Evolutionary conservation across 1,140 invertebrate species (phyloP), one percentile per base, ranked within the genome.

Genomic region (Glossosoma conforme): DNA sequence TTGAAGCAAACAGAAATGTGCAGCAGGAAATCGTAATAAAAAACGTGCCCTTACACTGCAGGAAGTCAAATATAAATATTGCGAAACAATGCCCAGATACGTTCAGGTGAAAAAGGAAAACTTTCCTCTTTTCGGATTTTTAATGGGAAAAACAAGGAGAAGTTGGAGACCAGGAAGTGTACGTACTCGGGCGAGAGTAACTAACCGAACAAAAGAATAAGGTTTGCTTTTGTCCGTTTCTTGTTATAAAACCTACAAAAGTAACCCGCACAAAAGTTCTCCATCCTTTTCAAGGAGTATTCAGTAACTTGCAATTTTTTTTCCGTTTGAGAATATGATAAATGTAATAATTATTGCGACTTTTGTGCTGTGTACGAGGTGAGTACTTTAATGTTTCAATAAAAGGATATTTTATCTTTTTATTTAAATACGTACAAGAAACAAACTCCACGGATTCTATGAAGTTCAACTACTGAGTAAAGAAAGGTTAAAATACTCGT

Each of bases 31-130:
- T 58, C 56, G 42, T 32, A 37, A 54, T 54, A 58, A 58, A 57
- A 58, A 53, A 50, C 50, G 14, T 44, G 33, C 25, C 25, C 37
- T 30, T 48, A 51, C 43, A 58, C 50, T 49, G 41, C 56, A 48
- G 56, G 56, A 58, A 58, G 35, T 44, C 8, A 50, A 58, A 51
- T 53, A 58, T 58, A 58, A 58, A 58, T 54, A 58, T 54, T 54
- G 56, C 42, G 56, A 58, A 51, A 58, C 56, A 58, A 58, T 58
- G 56, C 46, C 37, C 50, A 52, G 46, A 58, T 58, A 53, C 54
- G 45, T 46, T 47, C 50, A 54, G 46, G 51, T 45, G 43, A 58
- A 58, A 58, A 47, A 44, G 36, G 24, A 43, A 54, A 53, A 58
- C 53, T 42, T 58, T 58, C 45, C 35, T 42, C 25, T 22, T 52